A percentile compares a stretch with the other conserved stretches of the same genome.
phyloP scores from a whole-genome alignment of 2,113 vertebrate genomes.

The Collichthys lucidus region DNA sequence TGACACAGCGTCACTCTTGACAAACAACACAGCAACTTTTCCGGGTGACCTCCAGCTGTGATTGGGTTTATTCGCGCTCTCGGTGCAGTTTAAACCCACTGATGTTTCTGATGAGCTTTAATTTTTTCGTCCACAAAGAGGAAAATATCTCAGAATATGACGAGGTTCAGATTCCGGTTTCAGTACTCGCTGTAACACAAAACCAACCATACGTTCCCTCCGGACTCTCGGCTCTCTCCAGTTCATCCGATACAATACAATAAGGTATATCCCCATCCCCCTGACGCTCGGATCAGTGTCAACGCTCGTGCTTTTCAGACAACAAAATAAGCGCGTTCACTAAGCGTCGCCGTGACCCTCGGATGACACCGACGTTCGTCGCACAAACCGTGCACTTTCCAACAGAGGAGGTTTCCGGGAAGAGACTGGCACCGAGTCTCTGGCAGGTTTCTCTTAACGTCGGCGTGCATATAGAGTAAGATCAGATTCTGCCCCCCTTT shows the following conservation, averaged over 20 bases:
- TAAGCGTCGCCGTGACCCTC: not conserved
- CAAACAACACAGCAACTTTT: too few species aligned
- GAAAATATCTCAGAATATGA: conserved; percentile 18
- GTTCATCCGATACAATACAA: conserved; percentile 25
- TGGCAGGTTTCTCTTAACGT: conserved; percentile 56
- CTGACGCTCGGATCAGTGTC: conserved; percentile 7
- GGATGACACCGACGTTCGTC: conserved; percentile 8
- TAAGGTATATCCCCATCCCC: not conserved
- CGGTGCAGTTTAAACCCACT: not conserved
- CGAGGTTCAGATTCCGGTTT: conserved; percentile 2
- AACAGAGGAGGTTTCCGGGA: conserved; percentile 57
- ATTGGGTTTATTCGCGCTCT: too few species aligned
- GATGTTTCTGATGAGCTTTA: not conserved
- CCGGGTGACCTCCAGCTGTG: too few species aligned
- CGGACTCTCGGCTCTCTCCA: conserved; percentile 41
- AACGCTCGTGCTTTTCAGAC: not conserved
- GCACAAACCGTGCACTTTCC: conserved; percentile 38
- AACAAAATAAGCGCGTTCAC: not conserved
- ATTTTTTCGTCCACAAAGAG: not conserved
- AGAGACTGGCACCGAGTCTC: conserved; percentile 38
- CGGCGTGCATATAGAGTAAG: conserved; percentile 52
- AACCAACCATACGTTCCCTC: conserved; percentile 14
- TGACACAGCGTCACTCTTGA: too few species aligned
- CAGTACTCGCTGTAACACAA: conserved; percentile 30
- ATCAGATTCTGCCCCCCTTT: conserved; percentile 65